Base-by-base conservation (phyloP, 2,888 invertebrate genomes). In the Tetramorium bicarinatum region DNA sequence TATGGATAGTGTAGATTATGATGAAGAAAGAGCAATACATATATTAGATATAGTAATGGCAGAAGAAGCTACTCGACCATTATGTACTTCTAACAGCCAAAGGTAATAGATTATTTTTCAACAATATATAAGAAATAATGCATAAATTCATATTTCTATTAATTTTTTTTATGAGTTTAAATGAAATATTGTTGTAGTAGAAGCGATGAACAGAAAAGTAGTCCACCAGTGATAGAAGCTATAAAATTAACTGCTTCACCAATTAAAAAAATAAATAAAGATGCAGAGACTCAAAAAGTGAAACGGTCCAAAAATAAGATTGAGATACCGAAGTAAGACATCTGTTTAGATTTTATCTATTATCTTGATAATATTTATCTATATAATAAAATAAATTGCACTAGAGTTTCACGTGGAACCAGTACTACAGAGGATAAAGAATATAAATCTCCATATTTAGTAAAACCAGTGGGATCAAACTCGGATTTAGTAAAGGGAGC, bases 1-100 rank as follows among this genome's bases (percentile, higher is more conserved):
- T 0, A 95, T 99, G 87, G 98, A 99, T 92, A 98, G 98, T 92
- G 98, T 98, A 0, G 97, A 97, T 92, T 99, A 97, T 95, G 97
- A 98, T 88, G 98, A 98, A 93, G 97, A 97, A 77, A 96, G 97
- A 79, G 98, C 98, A 0, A 97, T 96, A 88, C 97, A 97, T 94
- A 97, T 99, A 88, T 95, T 99, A 76, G 95, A 96, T 89, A 97
- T 97, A 47, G 97, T 97, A 94, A 95, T 96, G 11, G 95, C 96
- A 85, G 97, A 97, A 91, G 97, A 97, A 91, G 94, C 94, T 38
- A 93, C 94, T 87, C 92, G 95, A 94, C 93, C 94, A 81, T 85
- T 93, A 52, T 92, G 92, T 89, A 92, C 94, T 75, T 93, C 93
- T 66, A 94, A 94, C 84, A 93, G 93, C 85, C 93, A 94, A 75